phyloP scores from a whole-genome alignment of 2,797 vertebrate genomes.

The Hydrocynus forskahlii region DNA sequence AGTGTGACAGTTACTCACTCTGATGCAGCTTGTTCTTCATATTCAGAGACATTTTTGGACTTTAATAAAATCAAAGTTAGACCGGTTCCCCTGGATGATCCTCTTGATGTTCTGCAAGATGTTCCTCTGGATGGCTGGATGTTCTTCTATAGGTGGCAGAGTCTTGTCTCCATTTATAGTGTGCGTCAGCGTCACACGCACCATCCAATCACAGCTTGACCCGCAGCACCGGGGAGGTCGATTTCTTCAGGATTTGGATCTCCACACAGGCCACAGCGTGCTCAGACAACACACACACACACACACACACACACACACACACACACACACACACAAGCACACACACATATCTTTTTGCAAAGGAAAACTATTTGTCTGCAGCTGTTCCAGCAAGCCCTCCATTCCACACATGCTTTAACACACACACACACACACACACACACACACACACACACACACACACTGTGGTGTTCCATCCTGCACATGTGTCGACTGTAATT shows the following conservation, averaged over 20 bases:
- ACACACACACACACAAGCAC: background rate
- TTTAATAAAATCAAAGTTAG: background rate
- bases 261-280: background rate
- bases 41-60: background rate
- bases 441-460: constrained; percentile 9
- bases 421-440: background rate
- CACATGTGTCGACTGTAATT: background rate
- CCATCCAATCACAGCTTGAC: background rate
- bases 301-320: background rate
- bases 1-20: no score
- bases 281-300: background rate
- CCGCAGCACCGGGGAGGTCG: background rate
- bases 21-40: background rate
- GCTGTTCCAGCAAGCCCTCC: background rate
- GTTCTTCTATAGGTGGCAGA: background rate
- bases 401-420: no score
- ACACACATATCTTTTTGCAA: no score
- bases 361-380: background rate
- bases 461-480: background rate
- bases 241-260: background rate
- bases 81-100: background rate
- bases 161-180: background rate
- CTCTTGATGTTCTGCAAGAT: background rate
- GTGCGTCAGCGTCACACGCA: background rate
- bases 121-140: background rate